Base-by-base conservation (phyloP, 2,888 invertebrate genomes). In the Agonopterix arenella region DNA sequence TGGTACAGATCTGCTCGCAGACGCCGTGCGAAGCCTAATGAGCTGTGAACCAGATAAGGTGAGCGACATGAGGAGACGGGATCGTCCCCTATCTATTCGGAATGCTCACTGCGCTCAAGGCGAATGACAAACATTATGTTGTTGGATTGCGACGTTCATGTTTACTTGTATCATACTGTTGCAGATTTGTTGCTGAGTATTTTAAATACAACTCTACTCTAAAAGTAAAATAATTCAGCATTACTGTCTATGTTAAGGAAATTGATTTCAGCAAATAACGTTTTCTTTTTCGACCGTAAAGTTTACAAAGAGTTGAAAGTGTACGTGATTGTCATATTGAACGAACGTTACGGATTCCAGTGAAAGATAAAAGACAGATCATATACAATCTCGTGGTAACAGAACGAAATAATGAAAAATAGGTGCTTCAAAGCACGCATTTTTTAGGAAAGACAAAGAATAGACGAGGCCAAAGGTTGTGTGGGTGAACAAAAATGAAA, bases 31-130 rank as follows among this genome's bases (percentile, higher is more conserved):
- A 65, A 69, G 77, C 77, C 82, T 89, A 89, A 89, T 89, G 90
- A 89, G 83, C 85, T 83, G 90, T 90, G 86, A 91, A 91, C 79
- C 73, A 90, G 91, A 91, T 91, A 90, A 90, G 90, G 80, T 79
- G 75, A 62, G 73, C 74, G 71, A 72, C 75, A 72, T 66, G 66
- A 76, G 75, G 68, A 76, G 75, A 76, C 78, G 76, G 76, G 76
- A 84, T 84, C 80, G 76, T 71, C 73, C 74, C 70, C 73, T 82
- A 84, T 84, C 81, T 80, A 64, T 71, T 69, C 61, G 68, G 61
- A 76, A 73, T 73, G 73, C 71, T 81, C 76, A 74, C 68, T 73
- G 72, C 76, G 68, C 66, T 61, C 65, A 60, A 66, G 42, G 62
- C 67, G 63, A 73, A 68, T 61, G 64, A 64, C 28, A 28, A 28